Evolutionary conservation across 2,888 invertebrate genomes (phyloP).

Genomic region (Doris montereyensis): DNA sequence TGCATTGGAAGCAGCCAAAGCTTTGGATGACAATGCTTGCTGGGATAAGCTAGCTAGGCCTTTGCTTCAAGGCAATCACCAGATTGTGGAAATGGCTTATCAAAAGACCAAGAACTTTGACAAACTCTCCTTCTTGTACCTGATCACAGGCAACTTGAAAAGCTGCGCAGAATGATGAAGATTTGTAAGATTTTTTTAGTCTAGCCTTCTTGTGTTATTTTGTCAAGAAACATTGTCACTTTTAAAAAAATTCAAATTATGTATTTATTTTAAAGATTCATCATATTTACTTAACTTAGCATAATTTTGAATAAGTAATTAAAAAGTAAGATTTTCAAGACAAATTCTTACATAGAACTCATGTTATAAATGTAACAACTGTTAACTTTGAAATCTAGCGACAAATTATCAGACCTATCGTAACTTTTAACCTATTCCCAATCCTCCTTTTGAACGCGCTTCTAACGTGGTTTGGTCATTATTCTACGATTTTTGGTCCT

Average conservation of each 20-base stretch:
- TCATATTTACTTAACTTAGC: too few species aligned
- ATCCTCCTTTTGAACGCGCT: too few species aligned
- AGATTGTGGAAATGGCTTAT: slow-evolving; percentile 98
- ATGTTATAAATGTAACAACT: too few species aligned
- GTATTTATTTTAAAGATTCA: too few species aligned
- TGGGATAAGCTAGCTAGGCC: slow-evolving; percentile 97
- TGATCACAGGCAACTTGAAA: slow-evolving; percentile 98
- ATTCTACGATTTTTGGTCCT: too few species aligned
- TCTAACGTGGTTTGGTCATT: too few species aligned
- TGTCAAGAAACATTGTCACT: not conserved
- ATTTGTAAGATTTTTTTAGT: slow-evolving; percentile 77
- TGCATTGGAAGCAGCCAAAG: slow-evolving; percentile 95
- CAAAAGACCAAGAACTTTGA: slow-evolving; percentile 99
- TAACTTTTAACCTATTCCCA: too few species aligned
- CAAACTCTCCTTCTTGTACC: slow-evolving; percentile 96
- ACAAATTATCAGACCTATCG: too few species aligned
- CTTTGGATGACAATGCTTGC: slow-evolving; percentile 92
- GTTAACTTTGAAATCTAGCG: too few species aligned
- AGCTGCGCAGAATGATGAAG: slow-evolving; percentile 98
- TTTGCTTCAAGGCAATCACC: slow-evolving; percentile 82
- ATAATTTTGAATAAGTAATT: too few species aligned
- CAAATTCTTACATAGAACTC: too few species aligned
- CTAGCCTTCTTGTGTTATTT: not conserved
- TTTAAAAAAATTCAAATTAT: not conserved
- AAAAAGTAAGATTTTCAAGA: too few species aligned